A percentile compares a stretch with the other conserved stretches of the same genome.
These are phyloP conservation scores for Tiaroga cobitis DNA, from an alignment of 2,797 vertebrate genomes.

Conservation along the genomic window DNA sequence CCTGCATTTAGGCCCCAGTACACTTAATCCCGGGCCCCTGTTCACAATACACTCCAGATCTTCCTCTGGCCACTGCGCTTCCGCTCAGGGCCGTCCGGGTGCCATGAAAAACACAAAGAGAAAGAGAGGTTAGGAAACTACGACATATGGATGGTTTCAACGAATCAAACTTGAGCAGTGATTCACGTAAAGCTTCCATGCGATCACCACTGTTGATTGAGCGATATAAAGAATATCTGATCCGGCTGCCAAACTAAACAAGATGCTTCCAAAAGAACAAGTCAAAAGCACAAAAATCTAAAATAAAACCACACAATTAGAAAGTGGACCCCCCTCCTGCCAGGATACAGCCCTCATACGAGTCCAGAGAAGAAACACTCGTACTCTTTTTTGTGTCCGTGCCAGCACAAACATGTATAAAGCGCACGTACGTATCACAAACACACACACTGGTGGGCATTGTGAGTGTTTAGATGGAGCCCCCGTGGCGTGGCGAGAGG, in stretches of 20 bases:
- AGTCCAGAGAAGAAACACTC: neutral
- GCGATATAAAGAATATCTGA: conserved; percentile 16
- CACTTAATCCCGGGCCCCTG: conserved; percentile 75
- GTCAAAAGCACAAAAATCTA: conserved; percentile 16
- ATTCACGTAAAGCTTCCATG: conserved; percentile 2
- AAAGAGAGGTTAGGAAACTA: conserved; percentile 52
- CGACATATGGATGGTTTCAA: conserved; percentile 31
- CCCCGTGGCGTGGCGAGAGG: conserved; percentile 39
- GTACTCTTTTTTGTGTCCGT: neutral
- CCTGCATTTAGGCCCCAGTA: conserved; percentile 75
- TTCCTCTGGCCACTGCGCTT: conserved; percentile 78
- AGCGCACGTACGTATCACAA: conserved; percentile 5
- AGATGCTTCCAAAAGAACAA: conserved; percentile 25
- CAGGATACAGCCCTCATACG: neutral
- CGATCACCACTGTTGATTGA: neutral
- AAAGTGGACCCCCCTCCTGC: neutral
- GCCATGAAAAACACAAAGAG: conserved; percentile 68
- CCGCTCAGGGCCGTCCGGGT: conserved; percentile 68
- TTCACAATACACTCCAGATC: conserved; percentile 73
- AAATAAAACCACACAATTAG: conserved; percentile 16
- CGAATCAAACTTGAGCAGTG: conserved; percentile 1
- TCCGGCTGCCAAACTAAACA: conserved; percentile 34
- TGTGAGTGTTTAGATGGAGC: conserved; percentile 66
- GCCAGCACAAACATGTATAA: conserved; percentile 51
- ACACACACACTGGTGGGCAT: conserved; percentile 54